Base-by-base conservation (phyloP, 2,888 invertebrate species). In the Parelbella ahira region DNA sequence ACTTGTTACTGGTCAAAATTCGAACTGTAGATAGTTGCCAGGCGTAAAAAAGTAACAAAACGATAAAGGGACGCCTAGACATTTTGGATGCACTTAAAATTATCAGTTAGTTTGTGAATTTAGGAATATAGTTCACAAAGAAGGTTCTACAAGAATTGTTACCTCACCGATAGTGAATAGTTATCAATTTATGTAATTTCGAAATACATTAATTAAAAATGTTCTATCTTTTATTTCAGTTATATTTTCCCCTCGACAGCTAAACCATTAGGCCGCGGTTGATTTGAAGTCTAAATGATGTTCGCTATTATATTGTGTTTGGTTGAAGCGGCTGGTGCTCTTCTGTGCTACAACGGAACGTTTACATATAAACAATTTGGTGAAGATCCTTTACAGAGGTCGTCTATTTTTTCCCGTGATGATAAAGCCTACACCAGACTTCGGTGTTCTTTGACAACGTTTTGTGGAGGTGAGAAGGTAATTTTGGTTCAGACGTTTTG, bases 91-190 rank as follows among this genome's bases (percentile, higher is more conserved):
- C 73, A 65, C 69, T 63, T 48, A 47, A 70, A 73, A 71, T 69
- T 75, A 63, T 65, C 63, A 68, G 68, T 74, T 80, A 79, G 69
- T 71, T 68, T 69, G 75, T 74, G 70, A 73, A 72, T 66, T 68
- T 79, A 79, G 77, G 64, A 60, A 70, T 61, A 60, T 71, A 76
- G 76, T 67, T 71, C 60, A 69, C 72, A 71, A 68, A 69, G 59
- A 69, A 68, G 75, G 72, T 78, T 80, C 77, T 81, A 74, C 68
- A 69, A 73, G 69, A 75, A 73, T 84, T 83, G 81, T 83, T 83
- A 83, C 84, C 84, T 84, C 84, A 86, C 83, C 83, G 78, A 86
- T 84, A 83, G 82, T 76, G 68, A 62, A 78, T 84, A 84, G 81
- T 77, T 78, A 78, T 78, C 76, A 75, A 80, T 76, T 81, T 77